phyloP scores from a whole-genome alignment of 2,113 vertebrate genomes.

The Rhegmatorhina hoffmannsi region DNA sequence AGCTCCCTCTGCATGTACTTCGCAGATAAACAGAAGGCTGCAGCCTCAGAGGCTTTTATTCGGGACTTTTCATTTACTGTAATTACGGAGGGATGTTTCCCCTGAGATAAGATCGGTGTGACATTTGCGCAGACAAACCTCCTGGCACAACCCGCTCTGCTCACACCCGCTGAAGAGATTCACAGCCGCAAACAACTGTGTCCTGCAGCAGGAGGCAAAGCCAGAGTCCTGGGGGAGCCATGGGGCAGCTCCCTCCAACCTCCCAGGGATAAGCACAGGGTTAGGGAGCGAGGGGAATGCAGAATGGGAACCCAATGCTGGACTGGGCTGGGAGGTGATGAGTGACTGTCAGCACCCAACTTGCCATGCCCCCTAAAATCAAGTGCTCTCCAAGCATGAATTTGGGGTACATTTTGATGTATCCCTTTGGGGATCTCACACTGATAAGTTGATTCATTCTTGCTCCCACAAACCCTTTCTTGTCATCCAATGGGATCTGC shows the following conservation, averaged over 20 bases:
- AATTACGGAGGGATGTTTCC: neutral
- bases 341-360: neutral
- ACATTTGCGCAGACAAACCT: neutral
- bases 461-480: neutral
- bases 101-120: neutral
- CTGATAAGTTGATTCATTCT: fast-evolving
- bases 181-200: neutral
- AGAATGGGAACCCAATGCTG: neutral
- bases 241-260: neutral
- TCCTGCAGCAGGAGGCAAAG: neutral
- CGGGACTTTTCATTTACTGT: neutral
- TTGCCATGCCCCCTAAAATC: neutral
- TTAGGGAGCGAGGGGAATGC: neutral
- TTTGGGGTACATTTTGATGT: neutral
- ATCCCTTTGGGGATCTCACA: neutral
- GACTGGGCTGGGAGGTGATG: neutral
- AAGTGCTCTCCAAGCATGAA: neutral
- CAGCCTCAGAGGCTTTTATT: neutral
- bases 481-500: neutral
- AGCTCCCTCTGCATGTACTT: neutral
- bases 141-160: neutral
- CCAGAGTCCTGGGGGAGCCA: neutral
- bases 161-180: neutral
- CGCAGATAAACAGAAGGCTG: neutral
- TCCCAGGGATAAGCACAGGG: neutral